These are phyloP conservation scores for Macrosteles quadrilineatus DNA, from an alignment of 1,140 invertebrate species.

Conservation along the genomic window DNA sequence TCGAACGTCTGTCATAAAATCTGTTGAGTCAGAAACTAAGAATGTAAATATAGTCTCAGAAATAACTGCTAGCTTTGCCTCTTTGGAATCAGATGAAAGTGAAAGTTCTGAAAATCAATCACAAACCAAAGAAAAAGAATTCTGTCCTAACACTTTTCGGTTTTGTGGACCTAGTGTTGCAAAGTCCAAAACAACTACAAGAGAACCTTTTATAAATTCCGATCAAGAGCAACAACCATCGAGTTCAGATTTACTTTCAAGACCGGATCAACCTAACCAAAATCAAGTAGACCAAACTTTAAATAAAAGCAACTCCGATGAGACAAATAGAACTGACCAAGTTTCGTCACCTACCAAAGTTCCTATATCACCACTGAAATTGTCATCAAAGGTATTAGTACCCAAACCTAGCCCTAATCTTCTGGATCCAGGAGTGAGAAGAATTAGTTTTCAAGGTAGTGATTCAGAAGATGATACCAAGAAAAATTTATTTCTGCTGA, in stretches of 20 bases:
- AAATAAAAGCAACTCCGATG: too few species aligned
- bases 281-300: too few species aligned
- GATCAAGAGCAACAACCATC: too few species aligned
- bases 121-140: too few species aligned
- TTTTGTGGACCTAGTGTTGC: too few species aligned
- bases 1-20: slow-evolving; percentile 2
- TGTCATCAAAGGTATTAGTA: not conserved
- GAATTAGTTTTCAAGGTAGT: slow-evolving; percentile 11
- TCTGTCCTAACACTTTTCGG: too few species aligned
- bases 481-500: not conserved
- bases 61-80: not conserved
- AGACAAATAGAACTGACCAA: too few species aligned
- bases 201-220: too few species aligned
- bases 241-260: too few species aligned
- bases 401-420: slow-evolving; percentile 6
- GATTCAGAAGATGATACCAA: slow-evolving; percentile 2
- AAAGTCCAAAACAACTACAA: too few species aligned
- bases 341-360: not conserved
- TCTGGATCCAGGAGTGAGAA: not conserved
- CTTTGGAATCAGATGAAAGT: not conserved
- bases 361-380: not conserved
- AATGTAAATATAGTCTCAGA: not conserved
- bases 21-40: not conserved
- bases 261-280: too few species aligned
- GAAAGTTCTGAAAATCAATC: too few species aligned